Base-by-base conservation (phyloP, 2,888 invertebrate genomes). In the Cryptocephalus primarius region DNA sequence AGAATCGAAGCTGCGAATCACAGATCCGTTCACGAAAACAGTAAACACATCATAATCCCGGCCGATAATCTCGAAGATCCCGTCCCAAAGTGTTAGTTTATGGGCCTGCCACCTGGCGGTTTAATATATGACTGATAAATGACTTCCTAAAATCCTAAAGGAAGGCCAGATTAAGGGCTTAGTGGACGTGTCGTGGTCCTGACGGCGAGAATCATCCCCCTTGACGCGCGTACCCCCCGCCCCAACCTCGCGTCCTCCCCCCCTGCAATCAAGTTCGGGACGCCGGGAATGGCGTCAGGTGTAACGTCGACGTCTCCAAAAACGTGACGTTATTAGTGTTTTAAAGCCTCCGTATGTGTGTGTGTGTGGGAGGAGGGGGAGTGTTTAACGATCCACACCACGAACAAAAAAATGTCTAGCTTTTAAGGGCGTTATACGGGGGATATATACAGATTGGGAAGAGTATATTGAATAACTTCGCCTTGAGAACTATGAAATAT, bases 71-170 rank as follows among this genome's bases (percentile, higher is more conserved):
- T 58, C 41, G 49, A 49, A 54, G 57, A 61, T 61, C 60, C 55
- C 61, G 58, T 55, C 55, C 55, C 54, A 55, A 57, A 59, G 60
- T 55, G 58, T 59, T 63, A 60, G 61, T 67, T 67, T 66, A 67
- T 64, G 63, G 60, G 51, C 58, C 52, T 53, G 62, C 64, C 69
- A 69, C 68, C 68, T 69, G 69, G 68, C 62, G 61, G 61, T 60
- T 58, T 62, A 65, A 65, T 62, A 63, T 64, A 60, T 62, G 62
- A 56, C 60, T 70, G 69, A 70, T 68, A 64, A 66, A 70, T 67
- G 69, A 70, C 70, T 70, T 70, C 69, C 69, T 66, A 68, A 67
- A 68, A 66, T 67, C 66, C 64, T 56, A 63, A 61, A 65, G 69
- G 69, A 70, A 69, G 64, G 60, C 61, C 62, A 65, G 69, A 68